Percentiles rank a stretch among this genome's conserved stretches.
phyloP scores from a whole-genome alignment of 2,113 vertebrate species.

The Malurus alboscapulatus region DNA sequence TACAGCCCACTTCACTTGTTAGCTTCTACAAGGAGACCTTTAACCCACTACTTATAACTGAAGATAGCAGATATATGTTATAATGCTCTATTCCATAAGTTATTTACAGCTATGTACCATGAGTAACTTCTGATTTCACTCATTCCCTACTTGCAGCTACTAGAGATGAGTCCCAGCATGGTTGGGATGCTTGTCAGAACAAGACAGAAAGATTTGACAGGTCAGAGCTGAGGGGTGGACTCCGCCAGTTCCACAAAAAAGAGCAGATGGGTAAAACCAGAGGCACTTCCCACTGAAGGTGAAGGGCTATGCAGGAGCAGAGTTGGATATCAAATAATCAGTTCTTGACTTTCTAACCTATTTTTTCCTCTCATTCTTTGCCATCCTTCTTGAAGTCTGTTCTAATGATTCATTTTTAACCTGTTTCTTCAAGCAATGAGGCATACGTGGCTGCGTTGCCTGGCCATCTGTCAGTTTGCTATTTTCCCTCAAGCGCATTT shows the following conservation, averaged over 20 bases:
- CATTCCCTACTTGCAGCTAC: not conserved
- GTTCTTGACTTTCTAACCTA: not conserved
- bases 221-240: not conserved
- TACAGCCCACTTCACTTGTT: not conserved
- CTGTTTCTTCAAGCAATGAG: conserved; percentile 30
- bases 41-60: not conserved
- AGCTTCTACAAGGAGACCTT: not conserved
- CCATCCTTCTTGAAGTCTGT: not conserved
- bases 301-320: not conserved
- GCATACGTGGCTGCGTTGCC: not conserved
- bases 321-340: not conserved
- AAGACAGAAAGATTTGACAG: accelerated
- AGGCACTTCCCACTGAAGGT: not conserved
- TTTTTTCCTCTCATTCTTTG: not conserved
- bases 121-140: not conserved
- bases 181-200: not conserved
- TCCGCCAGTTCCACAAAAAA: not conserved
- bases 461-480: conserved; percentile 26
- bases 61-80: not conserved
- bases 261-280: accelerated
- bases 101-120: not conserved
- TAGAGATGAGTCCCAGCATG: accelerated
- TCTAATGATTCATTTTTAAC: conserved; percentile 21
- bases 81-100: not conserved
- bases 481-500: conserved; percentile 18